A percentile compares a stretch with the other conserved stretches of the same genome.
Evolutionary conservation across 2,113 vertebrate species (phyloP).

Genomic region (Probosciger aterrimus): DNA sequence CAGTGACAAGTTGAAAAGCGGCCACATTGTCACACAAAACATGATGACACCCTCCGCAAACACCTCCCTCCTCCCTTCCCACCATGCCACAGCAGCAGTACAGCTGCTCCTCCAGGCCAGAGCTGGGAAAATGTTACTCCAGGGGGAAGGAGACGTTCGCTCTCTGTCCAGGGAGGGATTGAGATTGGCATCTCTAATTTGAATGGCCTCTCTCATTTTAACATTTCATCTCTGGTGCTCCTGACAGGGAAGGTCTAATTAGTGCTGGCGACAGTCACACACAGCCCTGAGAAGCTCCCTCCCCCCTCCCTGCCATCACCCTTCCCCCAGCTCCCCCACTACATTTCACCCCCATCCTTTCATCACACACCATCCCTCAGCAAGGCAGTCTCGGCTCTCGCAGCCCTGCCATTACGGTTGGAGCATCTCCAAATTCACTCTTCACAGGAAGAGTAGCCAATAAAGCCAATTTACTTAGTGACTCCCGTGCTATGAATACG

Average conservation of each 20-base stretch:
- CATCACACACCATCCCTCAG: slow-evolving; percentile 20
- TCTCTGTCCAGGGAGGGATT: slow-evolving; percentile 36
- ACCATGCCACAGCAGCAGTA: slow-evolving; percentile 35
- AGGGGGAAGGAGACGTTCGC: not conserved
- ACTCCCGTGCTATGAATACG: not conserved
- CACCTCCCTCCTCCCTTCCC: slow-evolving; percentile 7
- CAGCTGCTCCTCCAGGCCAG: slow-evolving; percentile 15
- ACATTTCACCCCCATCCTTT: slow-evolving; percentile 1
- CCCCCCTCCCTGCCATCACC: not conserved
- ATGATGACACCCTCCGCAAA: slow-evolving; percentile 20
- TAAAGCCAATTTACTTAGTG: not conserved
- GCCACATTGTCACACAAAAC: slow-evolving; percentile 51
- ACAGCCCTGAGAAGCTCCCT: slow-evolving; percentile 8
- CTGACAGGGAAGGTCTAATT: slow-evolving; percentile 64
- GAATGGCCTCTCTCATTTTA: slow-evolving; percentile 49
- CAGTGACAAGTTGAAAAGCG: slow-evolving; percentile 46
- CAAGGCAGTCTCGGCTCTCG: not conserved
- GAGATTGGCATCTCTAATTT: slow-evolving; percentile 67
- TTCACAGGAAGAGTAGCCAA: not conserved
- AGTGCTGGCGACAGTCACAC: slow-evolving; percentile 31
- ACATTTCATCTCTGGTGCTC: slow-evolving; percentile 53
- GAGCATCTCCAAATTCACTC: slow-evolving; percentile 15
- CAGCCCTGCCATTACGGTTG: not conserved
- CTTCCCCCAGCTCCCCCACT: not conserved
- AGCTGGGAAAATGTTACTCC: slow-evolving; percentile 57